These are phyloP conservation scores for Mimas tiliae DNA, from an alignment of 2,888 invertebrate species.

Conservation along the genomic window DNA sequence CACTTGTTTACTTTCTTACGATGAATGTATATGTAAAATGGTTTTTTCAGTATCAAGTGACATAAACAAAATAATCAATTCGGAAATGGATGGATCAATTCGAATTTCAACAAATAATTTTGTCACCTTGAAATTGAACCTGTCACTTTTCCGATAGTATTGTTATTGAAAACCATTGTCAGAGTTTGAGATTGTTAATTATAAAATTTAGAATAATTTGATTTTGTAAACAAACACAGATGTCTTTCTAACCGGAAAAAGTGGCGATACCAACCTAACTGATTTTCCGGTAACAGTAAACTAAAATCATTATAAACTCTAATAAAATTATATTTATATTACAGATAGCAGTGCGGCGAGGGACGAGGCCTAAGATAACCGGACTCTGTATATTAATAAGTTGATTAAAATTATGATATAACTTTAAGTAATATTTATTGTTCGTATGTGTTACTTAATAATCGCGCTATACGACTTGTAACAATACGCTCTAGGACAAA, in stretches of 20 bases:
- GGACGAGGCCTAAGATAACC: constrained; percentile 67
- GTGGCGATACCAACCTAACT: neutral
- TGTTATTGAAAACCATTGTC: neutral
- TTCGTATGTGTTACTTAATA: constrained; percentile 35
- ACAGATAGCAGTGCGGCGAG: constrained; percentile 63
- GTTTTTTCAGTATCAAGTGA: neutral
- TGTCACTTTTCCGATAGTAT: neutral
- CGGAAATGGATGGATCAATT: no score
- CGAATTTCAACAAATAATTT: neutral
- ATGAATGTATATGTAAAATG: no score
- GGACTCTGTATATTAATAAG: constrained; percentile 13
- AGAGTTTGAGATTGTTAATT: neutral
- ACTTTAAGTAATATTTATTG: constrained; percentile 32
- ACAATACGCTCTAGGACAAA: constrained; percentile 11
- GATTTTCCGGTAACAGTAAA: neutral
- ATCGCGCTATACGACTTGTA: constrained; percentile 21
- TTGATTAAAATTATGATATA: constrained; percentile 9
- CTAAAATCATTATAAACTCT: neutral
- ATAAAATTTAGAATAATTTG: neutral
- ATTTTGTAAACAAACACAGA: neutral
- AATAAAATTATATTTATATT: constrained; percentile 35
- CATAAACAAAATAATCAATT: neutral
- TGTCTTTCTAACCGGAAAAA: neutral
- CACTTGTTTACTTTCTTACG: no score
- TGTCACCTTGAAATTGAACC: neutral